A percentile compares a stretch with the other conserved stretches of the same genome.
These are phyloP conservation scores for Pherbina coryleti DNA, from an alignment of 2,888 invertebrate species.

Conservation along the genomic window DNA sequence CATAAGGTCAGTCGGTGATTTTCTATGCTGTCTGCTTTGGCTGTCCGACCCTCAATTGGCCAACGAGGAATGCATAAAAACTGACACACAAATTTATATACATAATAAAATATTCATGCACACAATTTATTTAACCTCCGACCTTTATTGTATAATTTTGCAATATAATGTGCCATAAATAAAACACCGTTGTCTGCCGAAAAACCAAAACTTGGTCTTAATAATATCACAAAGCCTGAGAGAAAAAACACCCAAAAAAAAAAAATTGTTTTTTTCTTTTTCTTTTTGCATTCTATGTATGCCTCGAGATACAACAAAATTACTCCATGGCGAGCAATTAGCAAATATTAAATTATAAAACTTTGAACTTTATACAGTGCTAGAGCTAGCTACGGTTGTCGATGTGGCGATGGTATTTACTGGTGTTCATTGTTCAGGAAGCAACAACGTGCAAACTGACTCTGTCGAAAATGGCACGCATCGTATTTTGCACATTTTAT, in stretches of 20 bases:
- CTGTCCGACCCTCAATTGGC: not conserved
- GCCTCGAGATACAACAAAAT: conserved; percentile 48
- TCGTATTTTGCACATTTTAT: not conserved
- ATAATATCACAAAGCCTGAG: no score
- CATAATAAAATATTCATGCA: not conserved
- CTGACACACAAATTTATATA: not conserved
- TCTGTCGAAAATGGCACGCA: not conserved
- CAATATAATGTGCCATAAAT: no score
- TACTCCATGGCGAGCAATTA: conserved; percentile 57
- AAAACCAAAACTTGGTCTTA: no score
- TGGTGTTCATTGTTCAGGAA: conserved; percentile 18
- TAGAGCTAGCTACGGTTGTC: conserved; percentile 22
- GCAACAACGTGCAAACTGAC: not conserved
- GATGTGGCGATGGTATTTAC: no score
- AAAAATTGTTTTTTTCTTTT: not conserved
- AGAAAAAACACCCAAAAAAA: no score
- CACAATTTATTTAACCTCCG: not conserved
- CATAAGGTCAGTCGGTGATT: no score
- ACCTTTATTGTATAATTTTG: not conserved
- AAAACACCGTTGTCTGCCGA: no score
- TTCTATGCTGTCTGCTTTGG: no score
- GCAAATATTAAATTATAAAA: conserved; percentile 56
- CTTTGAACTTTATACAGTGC: conserved; percentile 30
- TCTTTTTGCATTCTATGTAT: not conserved
- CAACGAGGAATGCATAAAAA: not conserved